Evolutionary conservation across 2,888 invertebrate genomes (phyloP).

Genomic region (Trissolcus japonicus): DNA sequence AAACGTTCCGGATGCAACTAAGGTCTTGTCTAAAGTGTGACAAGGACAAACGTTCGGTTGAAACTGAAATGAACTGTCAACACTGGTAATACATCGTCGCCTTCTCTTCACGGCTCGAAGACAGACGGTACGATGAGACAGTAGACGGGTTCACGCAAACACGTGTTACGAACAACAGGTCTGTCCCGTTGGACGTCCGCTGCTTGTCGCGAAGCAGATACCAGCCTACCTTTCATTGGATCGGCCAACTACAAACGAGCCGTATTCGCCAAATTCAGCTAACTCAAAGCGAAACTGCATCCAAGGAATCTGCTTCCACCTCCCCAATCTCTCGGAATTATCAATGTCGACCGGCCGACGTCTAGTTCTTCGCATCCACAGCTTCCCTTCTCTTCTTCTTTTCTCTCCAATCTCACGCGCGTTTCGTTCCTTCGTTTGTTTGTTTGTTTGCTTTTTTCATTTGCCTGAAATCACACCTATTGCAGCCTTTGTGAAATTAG

Average conservation of each 20-base stretch:
- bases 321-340: slow-evolving; percentile 47
- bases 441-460: slow-evolving; percentile 36
- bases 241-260: slow-evolving; percentile 71
- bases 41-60: slow-evolving; percentile 48
- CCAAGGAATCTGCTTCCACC: slow-evolving; percentile 66
- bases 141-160: slow-evolving; percentile 72
- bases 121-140: slow-evolving; percentile 61
- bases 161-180: slow-evolving; percentile 73
- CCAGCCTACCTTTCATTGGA: slow-evolving; percentile 44
- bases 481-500: slow-evolving; percentile 42
- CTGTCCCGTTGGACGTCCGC: slow-evolving; percentile 58
- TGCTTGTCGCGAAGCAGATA: slow-evolving; percentile 51
- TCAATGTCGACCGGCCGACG: slow-evolving; percentile 47
- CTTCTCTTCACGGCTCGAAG: slow-evolving; percentile 65
- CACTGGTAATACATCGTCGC: slow-evolving; percentile 74
- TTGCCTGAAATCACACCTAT: slow-evolving; percentile 48
- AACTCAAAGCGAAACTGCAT: slow-evolving; percentile 71
- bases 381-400: slow-evolving; percentile 20
- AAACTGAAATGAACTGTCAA: slow-evolving; percentile 73
- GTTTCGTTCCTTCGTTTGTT: slow-evolving; percentile 10
- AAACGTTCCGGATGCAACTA: slow-evolving; percentile 56
- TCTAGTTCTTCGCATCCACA: slow-evolving; percentile 39
- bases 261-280: slow-evolving; percentile 72
- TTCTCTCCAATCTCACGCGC: slow-evolving; percentile 31
- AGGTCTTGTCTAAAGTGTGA: slow-evolving; percentile 49